Conservation (phyloP, 2,888 invertebrate species). For the Euphydryas editha region DNA sequence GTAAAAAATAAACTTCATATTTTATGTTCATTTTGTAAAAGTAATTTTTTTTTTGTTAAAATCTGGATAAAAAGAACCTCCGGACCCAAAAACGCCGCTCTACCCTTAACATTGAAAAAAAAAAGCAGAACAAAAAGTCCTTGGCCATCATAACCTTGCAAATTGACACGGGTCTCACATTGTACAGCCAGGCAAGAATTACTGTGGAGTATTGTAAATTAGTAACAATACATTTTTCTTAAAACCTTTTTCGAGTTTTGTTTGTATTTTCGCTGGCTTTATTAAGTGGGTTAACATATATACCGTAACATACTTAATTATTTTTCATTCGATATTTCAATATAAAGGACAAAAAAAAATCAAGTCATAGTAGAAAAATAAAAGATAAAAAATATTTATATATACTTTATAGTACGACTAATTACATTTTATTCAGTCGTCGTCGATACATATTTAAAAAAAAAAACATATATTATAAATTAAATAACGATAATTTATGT, state of each 20-base stretch:
- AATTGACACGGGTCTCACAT: slow-evolving; percentile 40
- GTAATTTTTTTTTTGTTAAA: slow-evolving; percentile 25
- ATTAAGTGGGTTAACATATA: too few species aligned
- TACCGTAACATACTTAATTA: too few species aligned
- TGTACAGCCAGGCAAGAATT: slow-evolving; percentile 34
- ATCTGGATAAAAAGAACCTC: slow-evolving; percentile 20
- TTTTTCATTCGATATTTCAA: too few species aligned
- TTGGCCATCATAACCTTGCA: slow-evolving; percentile 40
- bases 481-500: not conserved
- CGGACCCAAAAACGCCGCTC: slow-evolving; percentile 30
- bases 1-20: not conserved
- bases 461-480: not conserved
- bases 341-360: too few species aligned
- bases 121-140: slow-evolving; percentile 34
- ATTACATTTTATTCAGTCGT: too few species aligned
- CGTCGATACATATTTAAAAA: not conserved
- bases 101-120: slow-evolving; percentile 41
- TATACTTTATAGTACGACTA: too few species aligned
- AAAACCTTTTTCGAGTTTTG: not conserved
- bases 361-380: too few species aligned
- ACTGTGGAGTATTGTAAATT: not conserved
- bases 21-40: not conserved
- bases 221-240: not conserved
- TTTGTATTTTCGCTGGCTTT: not conserved
- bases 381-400: too few species aligned